Conservation (phyloP, 2,888 invertebrate species). For the Acrocyrtus sp. region DNA sequence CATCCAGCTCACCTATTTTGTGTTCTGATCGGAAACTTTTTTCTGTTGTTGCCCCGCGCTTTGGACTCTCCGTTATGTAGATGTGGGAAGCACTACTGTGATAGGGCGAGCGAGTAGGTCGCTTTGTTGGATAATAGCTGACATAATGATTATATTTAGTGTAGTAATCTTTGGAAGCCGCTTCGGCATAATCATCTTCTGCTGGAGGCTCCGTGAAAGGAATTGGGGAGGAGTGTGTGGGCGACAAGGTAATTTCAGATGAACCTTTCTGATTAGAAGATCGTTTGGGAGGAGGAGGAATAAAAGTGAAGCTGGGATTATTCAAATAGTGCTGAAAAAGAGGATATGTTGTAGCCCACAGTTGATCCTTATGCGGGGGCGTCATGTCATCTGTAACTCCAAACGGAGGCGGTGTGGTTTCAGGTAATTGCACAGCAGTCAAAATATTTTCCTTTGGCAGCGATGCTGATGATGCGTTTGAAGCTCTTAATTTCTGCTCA, state of each 20-base stretch:
- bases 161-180: conserved; percentile 21
- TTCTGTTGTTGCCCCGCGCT: conserved; percentile 15
- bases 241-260: neutral
- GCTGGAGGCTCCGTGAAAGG: conserved; percentile 17
- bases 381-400: conserved; percentile 38
- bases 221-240: neutral
- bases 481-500: too few species aligned
- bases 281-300: conserved; percentile 22
- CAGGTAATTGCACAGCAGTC: too few species aligned
- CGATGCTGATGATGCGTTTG: too few species aligned
- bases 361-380: conserved; percentile 49
- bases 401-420: conserved; percentile 28
- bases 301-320: conserved; percentile 42
- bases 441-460: too few species aligned
- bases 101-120: conserved; percentile 3
- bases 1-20: conserved; percentile 1
- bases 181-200: neutral
- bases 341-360: conserved; percentile 50
- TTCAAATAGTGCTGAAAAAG: conserved; percentile 44
- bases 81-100: too few species aligned
- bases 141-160: conserved; percentile 27
- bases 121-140: conserved; percentile 15
- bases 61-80: conserved; percentile 10
- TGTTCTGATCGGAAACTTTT: conserved; percentile 1
- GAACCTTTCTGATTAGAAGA: neutral